Percentiles rank a stretch among this genome's conserved stretches.
These are phyloP conservation scores for Ennomos fuscantarius DNA, from an alignment of 2,888 invertebrate genomes.

Conservation along the genomic window DNA sequence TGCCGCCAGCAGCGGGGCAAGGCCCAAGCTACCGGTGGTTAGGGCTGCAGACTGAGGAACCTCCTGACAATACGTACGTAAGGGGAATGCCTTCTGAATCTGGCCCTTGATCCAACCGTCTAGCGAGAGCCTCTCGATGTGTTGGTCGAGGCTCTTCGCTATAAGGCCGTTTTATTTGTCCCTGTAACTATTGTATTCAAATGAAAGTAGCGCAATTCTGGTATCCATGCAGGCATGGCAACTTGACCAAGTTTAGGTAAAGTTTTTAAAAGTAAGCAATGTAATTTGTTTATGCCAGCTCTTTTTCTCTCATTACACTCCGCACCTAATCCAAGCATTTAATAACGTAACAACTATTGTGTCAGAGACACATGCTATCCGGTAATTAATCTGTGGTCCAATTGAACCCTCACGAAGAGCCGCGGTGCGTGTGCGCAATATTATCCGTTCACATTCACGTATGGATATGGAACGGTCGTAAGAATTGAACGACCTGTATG, in stretches of 20 bases:
- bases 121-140: no score
- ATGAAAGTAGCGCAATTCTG: no score
- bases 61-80: no score
- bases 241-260: background rate
- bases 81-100: no score
- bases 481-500: constrained; percentile 8
- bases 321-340: constrained; percentile 48
- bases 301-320: constrained; percentile 39
- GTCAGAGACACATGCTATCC: constrained; percentile 67
- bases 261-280: background rate
- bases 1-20: no score
- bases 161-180: no score
- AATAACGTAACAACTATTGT: constrained; percentile 63
- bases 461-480: constrained; percentile 21
- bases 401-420: constrained; percentile 41
- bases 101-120: no score
- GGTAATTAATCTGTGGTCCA: constrained; percentile 64
- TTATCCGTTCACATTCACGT: constrained; percentile 30
- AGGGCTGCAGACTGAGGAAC: no score
- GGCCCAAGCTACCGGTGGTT: no score
- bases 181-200: no score
- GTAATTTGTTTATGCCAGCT: background rate
- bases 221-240: no score
- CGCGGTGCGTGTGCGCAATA: constrained; percentile 28
- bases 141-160: no score